phyloP scores from a whole-genome alignment of 2,888 invertebrate genomes.

The Andricus quercusramuli region DNA sequence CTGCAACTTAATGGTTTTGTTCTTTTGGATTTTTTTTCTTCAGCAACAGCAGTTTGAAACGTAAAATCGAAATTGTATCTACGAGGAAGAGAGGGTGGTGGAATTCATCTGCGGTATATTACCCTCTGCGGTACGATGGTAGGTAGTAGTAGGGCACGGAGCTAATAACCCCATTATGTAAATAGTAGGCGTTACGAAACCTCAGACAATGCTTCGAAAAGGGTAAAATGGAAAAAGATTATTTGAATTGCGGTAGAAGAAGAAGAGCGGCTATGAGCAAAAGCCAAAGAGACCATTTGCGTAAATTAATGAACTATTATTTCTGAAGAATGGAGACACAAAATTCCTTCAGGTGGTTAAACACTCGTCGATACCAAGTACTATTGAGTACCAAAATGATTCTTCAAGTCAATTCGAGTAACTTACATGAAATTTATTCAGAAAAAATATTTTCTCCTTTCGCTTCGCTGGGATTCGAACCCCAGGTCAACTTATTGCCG shows the following conservation, averaged over 20 bases:
- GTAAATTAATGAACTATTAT: slow-evolving; percentile 23
- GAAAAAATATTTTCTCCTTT: too few species aligned
- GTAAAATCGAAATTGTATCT: slow-evolving; percentile 33
- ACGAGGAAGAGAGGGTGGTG: slow-evolving; percentile 1
- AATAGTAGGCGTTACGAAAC: slow-evolving; percentile 35
- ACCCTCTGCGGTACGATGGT: slow-evolving; percentile 15
- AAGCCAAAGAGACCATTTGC: slow-evolving; percentile 12
- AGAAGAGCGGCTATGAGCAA: not conserved
- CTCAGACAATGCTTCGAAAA: slow-evolving; percentile 31
- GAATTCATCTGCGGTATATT: slow-evolving; percentile 30
- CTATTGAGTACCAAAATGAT: not conserved
- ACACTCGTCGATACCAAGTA: not conserved
- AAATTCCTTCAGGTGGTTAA: slow-evolving; percentile 6
- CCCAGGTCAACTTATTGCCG: too few species aligned
- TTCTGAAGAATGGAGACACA: slow-evolving; percentile 9
- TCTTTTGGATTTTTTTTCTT: not conserved
- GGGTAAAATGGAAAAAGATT: slow-evolving; percentile 27
- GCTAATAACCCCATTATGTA: slow-evolving; percentile 42
- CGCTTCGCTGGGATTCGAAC: too few species aligned
- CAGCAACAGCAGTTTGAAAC: slow-evolving; percentile 4
- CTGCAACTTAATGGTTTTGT: slow-evolving; percentile 32
- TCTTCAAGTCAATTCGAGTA: not conserved
- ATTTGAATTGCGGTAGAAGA: slow-evolving; percentile 18
- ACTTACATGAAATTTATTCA: too few species aligned
- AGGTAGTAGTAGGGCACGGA: slow-evolving; percentile 14